These are phyloP conservation scores for Argyresthia goedartella DNA, from an alignment of 2,888 invertebrate genomes.

Conservation along the genomic window DNA sequence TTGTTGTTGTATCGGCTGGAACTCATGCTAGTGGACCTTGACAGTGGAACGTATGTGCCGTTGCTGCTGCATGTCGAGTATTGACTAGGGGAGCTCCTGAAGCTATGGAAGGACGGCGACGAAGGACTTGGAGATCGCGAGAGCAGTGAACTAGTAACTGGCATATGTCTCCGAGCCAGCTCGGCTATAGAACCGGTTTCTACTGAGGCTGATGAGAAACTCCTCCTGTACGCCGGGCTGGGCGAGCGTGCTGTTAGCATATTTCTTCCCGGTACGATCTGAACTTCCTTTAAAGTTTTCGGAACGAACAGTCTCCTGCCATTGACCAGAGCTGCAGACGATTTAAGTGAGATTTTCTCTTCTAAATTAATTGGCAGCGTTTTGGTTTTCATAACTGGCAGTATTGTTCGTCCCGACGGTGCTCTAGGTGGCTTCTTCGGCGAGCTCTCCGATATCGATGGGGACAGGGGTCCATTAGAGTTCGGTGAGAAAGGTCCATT, in stretches of 20 bases:
- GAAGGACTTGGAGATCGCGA: slow-evolving; percentile 73
- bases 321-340: slow-evolving; percentile 33
- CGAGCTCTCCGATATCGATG: slow-evolving; percentile 43
- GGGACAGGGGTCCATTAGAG: slow-evolving; percentile 12
- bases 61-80: slow-evolving; percentile 64
- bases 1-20: slow-evolving; percentile 46
- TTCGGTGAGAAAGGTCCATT: slow-evolving; percentile 21
- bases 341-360: slow-evolving; percentile 43
- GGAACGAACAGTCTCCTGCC: slow-evolving; percentile 52
- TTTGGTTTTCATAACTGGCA: slow-evolving; percentile 58
- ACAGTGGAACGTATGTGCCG: slow-evolving; percentile 48
- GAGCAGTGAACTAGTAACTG: slow-evolving; percentile 35
- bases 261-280: slow-evolving; percentile 32
- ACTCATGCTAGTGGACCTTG: slow-evolving; percentile 53
- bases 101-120: slow-evolving; percentile 38
- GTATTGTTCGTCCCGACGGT: slow-evolving; percentile 41
- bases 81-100: slow-evolving; percentile 50
- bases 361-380: slow-evolving; percentile 60
- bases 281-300: slow-evolving; percentile 56
- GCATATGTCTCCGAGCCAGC: slow-evolving; percentile 52
- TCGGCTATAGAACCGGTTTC: slow-evolving; percentile 65
- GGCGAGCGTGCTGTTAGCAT: slow-evolving; percentile 30
- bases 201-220: slow-evolving; percentile 45
- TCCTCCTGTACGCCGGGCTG: slow-evolving; percentile 51
- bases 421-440: slow-evolving; percentile 58